Evolutionary conservation across 1,140 invertebrate species (phyloP).

Genomic region (Saccostrea cuccullata): DNA sequence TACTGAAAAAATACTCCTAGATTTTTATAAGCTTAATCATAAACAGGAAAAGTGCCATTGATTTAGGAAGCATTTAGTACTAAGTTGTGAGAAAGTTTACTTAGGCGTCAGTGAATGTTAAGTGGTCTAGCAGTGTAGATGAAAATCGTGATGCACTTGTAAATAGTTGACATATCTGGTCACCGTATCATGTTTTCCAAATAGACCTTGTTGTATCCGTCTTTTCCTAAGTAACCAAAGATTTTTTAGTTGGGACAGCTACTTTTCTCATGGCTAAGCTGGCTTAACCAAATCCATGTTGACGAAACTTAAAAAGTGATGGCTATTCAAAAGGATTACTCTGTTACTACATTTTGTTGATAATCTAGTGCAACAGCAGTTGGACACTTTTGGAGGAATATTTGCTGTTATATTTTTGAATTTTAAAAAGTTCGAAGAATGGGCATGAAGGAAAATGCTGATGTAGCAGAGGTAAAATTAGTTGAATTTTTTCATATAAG

Average conservation of each 20-base stretch:
- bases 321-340: too few relatives aligned
- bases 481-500: background rate
- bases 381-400: background rate
- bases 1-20: background rate
- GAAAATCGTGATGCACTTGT: slow-evolving; percentile 24
- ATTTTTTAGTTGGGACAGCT: background rate
- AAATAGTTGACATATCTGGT: slow-evolving; percentile 27
- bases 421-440: background rate
- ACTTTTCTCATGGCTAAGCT: background rate
- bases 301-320: background rate
- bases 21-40: slow-evolving; percentile 5
- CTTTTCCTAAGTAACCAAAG: background rate
- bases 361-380: background rate
- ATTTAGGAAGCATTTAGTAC: slow-evolving; percentile 5
- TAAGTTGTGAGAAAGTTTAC: slow-evolving; percentile 23
- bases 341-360: too few relatives aligned
- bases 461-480: background rate
- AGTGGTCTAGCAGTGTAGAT: slow-evolving; percentile 7
- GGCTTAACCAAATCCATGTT: background rate
- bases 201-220: slow-evolving; percentile 8
- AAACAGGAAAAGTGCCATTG: background rate
- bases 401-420: background rate
- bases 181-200: slow-evolving; percentile 13
- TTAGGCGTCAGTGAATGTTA: slow-evolving; percentile 8
- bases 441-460: background rate